Evolutionary conservation across 2,113 vertebrate genomes (phyloP).

Genomic region (Cephalopterus ornatus): DNA sequence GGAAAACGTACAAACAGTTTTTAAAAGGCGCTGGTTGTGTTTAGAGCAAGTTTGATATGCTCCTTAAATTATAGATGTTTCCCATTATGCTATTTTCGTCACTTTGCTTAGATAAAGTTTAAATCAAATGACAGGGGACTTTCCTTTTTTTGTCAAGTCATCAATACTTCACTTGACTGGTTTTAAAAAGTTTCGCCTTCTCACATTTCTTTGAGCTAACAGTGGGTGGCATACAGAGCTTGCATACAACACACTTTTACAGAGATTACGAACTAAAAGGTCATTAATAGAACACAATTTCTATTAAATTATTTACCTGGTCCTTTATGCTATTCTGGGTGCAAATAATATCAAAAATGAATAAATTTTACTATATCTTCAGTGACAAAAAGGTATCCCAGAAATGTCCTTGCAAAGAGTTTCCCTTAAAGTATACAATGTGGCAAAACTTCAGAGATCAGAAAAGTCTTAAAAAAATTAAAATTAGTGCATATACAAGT

Average conservation of each 20-base stretch:
- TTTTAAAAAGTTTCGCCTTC: constrained; percentile 56
- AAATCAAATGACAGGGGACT: constrained; percentile 53
- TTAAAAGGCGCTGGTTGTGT: constrained; percentile 75
- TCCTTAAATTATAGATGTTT: constrained; percentile 55
- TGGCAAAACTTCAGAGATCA: constrained; percentile 86
- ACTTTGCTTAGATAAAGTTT: constrained; percentile 58
- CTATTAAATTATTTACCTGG: constrained; percentile 75
- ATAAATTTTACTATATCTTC: constrained; percentile 74
- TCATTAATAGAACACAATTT: constrained; percentile 68
- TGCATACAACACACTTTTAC: constrained; percentile 68
- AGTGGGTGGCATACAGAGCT: constrained; percentile 75
- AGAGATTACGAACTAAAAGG: constrained; percentile 63
- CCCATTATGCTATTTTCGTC: constrained; percentile 30
- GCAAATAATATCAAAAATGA: constrained; percentile 69
- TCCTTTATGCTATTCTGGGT: constrained; percentile 74
- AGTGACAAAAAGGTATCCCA: constrained; percentile 77
- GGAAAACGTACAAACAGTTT: constrained; percentile 72
- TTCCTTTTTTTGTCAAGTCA: constrained; percentile 47
- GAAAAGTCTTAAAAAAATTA: constrained; percentile 88
- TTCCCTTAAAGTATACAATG: constrained; percentile 83
- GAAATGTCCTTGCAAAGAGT: constrained; percentile 79
- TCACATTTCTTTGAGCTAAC: constrained; percentile 61
- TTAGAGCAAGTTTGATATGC: constrained; percentile 65
- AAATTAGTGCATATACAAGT: constrained; percentile 98
- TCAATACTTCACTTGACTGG: constrained; percentile 29